Conservation (phyloP, 1,140 invertebrate genomes). For the Protaetia brevitarsis region DNA sequence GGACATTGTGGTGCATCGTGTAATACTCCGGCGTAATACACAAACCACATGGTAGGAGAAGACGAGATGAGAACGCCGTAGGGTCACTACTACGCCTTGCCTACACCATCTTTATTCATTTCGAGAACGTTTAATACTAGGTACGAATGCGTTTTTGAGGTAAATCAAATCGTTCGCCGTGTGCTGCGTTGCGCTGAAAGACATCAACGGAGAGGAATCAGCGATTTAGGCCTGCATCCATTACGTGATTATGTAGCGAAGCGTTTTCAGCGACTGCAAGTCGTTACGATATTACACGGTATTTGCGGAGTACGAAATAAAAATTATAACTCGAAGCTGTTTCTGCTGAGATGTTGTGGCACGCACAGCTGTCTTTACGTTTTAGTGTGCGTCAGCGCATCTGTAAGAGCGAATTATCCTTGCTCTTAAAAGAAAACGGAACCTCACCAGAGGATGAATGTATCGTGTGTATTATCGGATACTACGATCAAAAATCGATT, state of each 20-base stretch:
- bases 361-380: no score
- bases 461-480: no score
- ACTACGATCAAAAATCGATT: no score
- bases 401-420: no score
- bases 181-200: slow-evolving; percentile 8
- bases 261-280: no score
- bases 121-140: neutral
- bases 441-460: no score
- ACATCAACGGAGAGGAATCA: no score
- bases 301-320: no score
- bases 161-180: neutral
- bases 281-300: neutral
- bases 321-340: no score
- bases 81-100: neutral
- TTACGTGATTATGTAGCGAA: neutral
- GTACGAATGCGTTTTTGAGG: neutral
- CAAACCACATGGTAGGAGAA: neutral
- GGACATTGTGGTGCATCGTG: neutral
- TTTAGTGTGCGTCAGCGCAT: no score
- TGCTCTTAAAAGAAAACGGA: no score
- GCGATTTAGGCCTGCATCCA: neutral
- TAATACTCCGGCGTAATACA: neutral
- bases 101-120: neutral
- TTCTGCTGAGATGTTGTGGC: no score
- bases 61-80: neutral